Evolutionary conservation across 1,140 invertebrate genomes (phyloP), one percentile per base, ranked within the genome.

Genomic region (Drosophila funebris): DNA sequence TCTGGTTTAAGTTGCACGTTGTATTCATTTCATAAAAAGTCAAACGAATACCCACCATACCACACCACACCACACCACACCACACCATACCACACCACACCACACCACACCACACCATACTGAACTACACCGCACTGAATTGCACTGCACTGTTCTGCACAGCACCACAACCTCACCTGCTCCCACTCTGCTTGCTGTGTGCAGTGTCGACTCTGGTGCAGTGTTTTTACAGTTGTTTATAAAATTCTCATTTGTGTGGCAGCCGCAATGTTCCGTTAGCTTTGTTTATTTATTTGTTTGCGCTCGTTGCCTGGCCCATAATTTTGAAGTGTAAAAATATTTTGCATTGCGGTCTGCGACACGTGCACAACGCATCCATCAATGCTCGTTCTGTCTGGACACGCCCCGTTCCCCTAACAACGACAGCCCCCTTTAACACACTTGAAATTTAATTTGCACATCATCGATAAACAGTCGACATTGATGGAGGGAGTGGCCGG

Each of bases 401-500:
- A 66, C 22, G 39, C 48, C 46, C 20, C 24, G 0, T 14, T 6
- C 2, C 1, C 43, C 64, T 54, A n/a, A n/a, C 22, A 11, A n/a
- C 46, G n/a, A n/a, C n/a, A n/a, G 22, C 53, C n/a, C 43, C 43
- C 54, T 14, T 9, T 11, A 36, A 9, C 64, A 46, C 68, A 74
- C 70, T 70, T 33, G 56, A 81, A 81, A 80, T 85, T 85, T 85
- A 85, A 85, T 85, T 85, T 85, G 73, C 81, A 85, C 81, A 85
- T 81, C 81, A 78, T 85, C 73, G 76, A 85, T 85, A 85, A 87
- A 85, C 70, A 81, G 70, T 77, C 33, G 50, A 61, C 77, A 41
- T 43, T 61, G 58, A 64, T 44, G 72, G 43, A 43, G 20, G 33
- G 13, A 27, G 53, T 13, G 14, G 20, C 29, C 18, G 27, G n/a